Base-by-base conservation (phyloP, 2,113 vertebrate genomes). In the Oreotrochilus melanogaster region DNA sequence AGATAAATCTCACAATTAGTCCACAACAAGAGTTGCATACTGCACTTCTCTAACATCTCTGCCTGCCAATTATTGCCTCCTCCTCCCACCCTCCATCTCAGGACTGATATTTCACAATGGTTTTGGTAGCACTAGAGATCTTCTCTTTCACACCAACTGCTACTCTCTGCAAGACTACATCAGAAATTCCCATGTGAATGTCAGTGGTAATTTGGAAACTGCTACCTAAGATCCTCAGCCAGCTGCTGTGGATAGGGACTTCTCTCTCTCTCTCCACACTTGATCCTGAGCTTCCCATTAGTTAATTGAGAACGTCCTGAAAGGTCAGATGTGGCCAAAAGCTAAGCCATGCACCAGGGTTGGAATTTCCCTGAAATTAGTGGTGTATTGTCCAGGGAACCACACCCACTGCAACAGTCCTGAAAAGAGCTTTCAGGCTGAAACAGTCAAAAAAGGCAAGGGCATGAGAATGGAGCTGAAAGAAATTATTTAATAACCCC, bases 101-200 rank as follows among this genome's bases (percentile, higher is more conserved):
- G 35, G 31, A 50, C 22, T 30, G 18, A 0, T 11, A 8, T n/a
- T 57, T 60, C 6, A 42, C 0, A 11, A 50, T 2, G 30, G 2
- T 10, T 86, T 73, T 54, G 28, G 27, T 8, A 58, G 73, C 56
- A 21, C 51, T 62, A 24, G 22, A 51, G 48, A 9, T 14, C 60
- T 86, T 39, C 14, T 18, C 47, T n/a, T 10, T 5, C 61, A 42
- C 7, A 39, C 0, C 2, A 95, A 45, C 45, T 33, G 9, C 9
- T 39, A 27, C 50, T 53, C 27, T 25, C 12, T 24, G 27, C 2
- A 8, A 14, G n/a, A 7, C 9, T 0, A 1, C 0, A 1, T 8
- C 3, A 39, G 57, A 10, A 56, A 85, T 18, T 19, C 18, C 61
- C 85, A 16, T 0, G 31, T 31, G 23, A 47, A 31, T 8, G 35